Conservation (phyloP, 1,140 invertebrate genomes). For the Oedothorax gibbosus region DNA sequence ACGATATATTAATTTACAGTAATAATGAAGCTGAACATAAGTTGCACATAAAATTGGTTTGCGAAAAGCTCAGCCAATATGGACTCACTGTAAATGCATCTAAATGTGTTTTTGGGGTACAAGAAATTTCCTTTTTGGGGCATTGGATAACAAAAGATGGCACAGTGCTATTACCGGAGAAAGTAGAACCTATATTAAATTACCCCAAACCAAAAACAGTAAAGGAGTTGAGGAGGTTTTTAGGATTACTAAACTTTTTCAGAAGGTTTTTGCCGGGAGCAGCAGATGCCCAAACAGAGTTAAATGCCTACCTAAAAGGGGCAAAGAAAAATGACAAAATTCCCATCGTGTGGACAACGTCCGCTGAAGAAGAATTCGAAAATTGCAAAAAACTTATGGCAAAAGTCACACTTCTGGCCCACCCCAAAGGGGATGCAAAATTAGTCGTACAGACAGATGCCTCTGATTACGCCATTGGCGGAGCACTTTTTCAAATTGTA, state of each 20-base stretch:
- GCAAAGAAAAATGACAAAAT: conserved; percentile 68
- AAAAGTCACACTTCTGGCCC: conserved; percentile 28
- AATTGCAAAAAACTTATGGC: conserved; percentile 64
- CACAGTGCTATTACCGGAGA: too few relatives aligned
- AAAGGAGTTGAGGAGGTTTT: conserved; percentile 66
- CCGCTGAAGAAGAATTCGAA: conserved; percentile 66
- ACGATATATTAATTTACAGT: conserved; percentile 3
- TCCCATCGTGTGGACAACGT: conserved; percentile 64
- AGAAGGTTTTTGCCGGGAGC: conserved; percentile 36
- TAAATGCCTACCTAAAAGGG: conserved; percentile 67
- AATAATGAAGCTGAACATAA: conserved; percentile 8
- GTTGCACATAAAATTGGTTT: neutral
- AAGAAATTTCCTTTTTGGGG: too few relatives aligned
- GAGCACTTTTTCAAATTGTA: conserved; percentile 29
- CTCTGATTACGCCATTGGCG: conserved; percentile 45
- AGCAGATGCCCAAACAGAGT: conserved; percentile 62
- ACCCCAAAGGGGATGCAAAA: conserved; percentile 36
- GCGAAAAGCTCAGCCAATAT: too few relatives aligned
- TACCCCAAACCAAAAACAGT: too few relatives aligned
- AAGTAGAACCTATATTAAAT: neutral
- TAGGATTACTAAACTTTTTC: conserved; percentile 66
- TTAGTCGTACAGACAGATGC: conserved; percentile 57
- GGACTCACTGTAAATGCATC: too few relatives aligned
- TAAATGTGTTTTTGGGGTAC: too few relatives aligned
- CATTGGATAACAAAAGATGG: too few relatives aligned